These are phyloP conservation scores for Orientallactaga bullata DNA, from an alignment of 2,113 vertebrate species.

Conservation along the genomic window DNA sequence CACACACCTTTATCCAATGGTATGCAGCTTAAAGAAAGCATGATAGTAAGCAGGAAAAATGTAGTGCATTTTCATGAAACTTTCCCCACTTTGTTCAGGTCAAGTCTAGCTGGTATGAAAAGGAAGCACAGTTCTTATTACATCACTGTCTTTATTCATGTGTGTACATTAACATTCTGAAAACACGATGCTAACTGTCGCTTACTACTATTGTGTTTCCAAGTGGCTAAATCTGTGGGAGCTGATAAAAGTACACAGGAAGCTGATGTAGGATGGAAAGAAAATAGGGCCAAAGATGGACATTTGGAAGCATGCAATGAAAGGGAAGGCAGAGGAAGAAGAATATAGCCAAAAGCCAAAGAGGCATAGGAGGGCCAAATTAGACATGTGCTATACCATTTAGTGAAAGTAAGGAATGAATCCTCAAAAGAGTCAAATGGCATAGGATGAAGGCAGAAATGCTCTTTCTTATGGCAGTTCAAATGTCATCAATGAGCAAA, in stretches of 20 bases:
- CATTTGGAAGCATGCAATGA: not conserved
- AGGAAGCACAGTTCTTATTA: constrained; percentile 32
- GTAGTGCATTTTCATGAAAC: not conserved
- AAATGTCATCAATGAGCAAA: not conserved
- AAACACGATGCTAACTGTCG: not conserved
- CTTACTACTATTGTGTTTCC: not conserved
- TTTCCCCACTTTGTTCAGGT: constrained; percentile 17
- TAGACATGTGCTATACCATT: not conserved
- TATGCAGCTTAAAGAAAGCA: constrained; percentile 27
- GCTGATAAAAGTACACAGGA: constrained; percentile 13
- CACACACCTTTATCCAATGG: constrained; percentile 14
- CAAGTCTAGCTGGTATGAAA: not conserved
- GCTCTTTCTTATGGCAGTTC: constrained; percentile 2
- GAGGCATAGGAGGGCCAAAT: not conserved
- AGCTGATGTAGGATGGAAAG: not conserved
- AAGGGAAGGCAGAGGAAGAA: no score
- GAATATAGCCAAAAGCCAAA: not conserved
- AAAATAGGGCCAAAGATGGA: constrained; percentile 20
- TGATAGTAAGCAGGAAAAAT: constrained; percentile 32
- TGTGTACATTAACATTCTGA: not conserved
- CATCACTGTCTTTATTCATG: constrained; percentile 8
- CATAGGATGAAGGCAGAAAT: constrained; percentile 3
- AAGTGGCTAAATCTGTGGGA: not conserved
- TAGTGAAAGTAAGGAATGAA: not conserved
- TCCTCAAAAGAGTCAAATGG: constrained; percentile 15